phyloP scores from a whole-genome alignment of 2,888 invertebrate species.

The Himalopsyche japonica region DNA sequence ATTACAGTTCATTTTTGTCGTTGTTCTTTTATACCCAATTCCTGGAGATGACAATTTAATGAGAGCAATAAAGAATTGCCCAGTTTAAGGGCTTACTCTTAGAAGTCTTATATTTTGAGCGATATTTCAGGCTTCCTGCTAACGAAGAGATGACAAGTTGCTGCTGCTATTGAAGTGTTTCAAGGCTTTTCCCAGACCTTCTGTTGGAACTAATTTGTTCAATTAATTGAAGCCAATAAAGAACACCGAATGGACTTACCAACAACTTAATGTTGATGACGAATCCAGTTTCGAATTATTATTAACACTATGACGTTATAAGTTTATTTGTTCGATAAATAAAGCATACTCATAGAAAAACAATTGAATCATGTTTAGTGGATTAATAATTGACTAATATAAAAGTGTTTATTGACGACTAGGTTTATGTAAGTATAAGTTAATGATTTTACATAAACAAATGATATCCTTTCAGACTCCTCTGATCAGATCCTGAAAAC shows the following conservation, averaged over 20 bases:
- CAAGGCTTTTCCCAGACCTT: neutral
- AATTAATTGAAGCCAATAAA: neutral
- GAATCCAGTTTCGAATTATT: no score
- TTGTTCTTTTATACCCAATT: slow-evolving; percentile 27
- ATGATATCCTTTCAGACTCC: no score
- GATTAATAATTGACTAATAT: no score
- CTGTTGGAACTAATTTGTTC: neutral
- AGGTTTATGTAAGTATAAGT: no score
- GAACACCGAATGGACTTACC: neutral
- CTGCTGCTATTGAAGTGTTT: neutral
- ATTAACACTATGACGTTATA: no score
- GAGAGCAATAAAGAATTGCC: slow-evolving; percentile 35
- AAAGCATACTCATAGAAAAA: no score
- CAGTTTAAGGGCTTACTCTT: slow-evolving; percentile 17
- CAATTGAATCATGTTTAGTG: no score
- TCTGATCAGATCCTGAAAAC: no score
- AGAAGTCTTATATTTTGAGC: slow-evolving; percentile 6
- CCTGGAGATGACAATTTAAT: slow-evolving; percentile 37
- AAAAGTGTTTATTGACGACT: no score
- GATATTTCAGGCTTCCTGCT: slow-evolving; percentile 15
- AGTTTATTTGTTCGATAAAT: no score
- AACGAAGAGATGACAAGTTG: neutral
- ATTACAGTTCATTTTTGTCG: slow-evolving; percentile 34
- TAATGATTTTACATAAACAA: no score
- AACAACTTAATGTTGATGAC: no score